phyloP scores from a whole-genome alignment of 2,797 vertebrate genomes.

The Urophycis tenuis region DNA sequence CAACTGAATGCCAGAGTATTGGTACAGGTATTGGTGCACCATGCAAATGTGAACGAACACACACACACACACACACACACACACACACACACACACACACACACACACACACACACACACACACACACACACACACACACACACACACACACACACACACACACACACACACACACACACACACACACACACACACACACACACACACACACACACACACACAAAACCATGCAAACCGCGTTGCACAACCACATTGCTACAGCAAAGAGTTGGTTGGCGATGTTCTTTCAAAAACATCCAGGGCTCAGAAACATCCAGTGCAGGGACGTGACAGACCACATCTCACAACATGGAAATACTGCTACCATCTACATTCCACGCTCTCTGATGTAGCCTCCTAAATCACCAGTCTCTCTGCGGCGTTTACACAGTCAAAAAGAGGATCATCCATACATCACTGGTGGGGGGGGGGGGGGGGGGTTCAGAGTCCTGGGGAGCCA shows the following conservation, averaged over 20 bases:
- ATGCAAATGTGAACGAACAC: background rate
- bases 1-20: too few relatives aligned
- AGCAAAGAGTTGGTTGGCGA: background rate
- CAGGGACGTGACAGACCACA: background rate
- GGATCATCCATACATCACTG: background rate
- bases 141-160: background rate
- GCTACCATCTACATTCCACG: background rate
- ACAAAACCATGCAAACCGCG: background rate
- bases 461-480: too few relatives aligned
- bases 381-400: background rate
- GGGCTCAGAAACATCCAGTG: too few relatives aligned
- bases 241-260: background rate
- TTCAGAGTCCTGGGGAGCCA: background rate
- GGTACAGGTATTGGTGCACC: too few relatives aligned
- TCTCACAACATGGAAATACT: background rate
- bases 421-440: background rate
- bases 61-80: conserved; percentile 7
- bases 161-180: background rate
- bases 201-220: background rate
- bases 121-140: conserved; percentile 7
- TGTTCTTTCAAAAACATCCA: background rate
- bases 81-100: background rate
- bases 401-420: background rate
- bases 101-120: background rate
- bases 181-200: conserved; percentile 1